phyloP scores from a whole-genome alignment of 1,140 invertebrate species.

The Thaumetopoea pityocampa region DNA sequence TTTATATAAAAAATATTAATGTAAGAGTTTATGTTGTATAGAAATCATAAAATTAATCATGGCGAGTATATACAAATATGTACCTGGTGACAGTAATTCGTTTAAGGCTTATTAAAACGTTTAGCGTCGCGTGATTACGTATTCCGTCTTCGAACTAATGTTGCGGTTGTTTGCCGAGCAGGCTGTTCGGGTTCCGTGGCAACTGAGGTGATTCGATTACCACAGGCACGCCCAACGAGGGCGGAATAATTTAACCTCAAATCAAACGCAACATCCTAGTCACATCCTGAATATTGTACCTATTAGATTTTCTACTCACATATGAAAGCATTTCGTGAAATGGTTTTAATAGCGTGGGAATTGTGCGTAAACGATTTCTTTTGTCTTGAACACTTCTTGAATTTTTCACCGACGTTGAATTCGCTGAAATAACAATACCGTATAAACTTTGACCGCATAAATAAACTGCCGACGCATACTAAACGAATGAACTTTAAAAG shows the following conservation, averaged over 20 bases:
- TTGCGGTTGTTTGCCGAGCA: conserved; percentile 45
- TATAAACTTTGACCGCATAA: conserved; percentile 28
- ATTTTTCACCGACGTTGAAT: conserved; percentile 45
- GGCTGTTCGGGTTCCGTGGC: conserved; percentile 30
- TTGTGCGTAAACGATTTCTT: conserved; percentile 66
- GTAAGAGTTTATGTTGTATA: no score
- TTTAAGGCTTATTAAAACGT: conserved; percentile 28
- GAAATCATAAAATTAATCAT: no score
- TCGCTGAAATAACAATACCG: conserved; percentile 63
- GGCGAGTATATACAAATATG: no score
- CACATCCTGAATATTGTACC: no score
- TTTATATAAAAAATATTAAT: no score
- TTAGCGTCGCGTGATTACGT: conserved; percentile 40
- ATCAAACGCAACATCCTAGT: conserved; percentile 25
- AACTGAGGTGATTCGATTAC: conserved; percentile 46
- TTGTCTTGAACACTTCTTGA: conserved; percentile 59
- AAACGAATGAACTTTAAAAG: conserved; percentile 17
- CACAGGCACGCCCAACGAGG: conserved; percentile 31
- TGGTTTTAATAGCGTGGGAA: conserved; percentile 74
- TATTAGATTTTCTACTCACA: no score
- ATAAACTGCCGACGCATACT: conserved; percentile 19
- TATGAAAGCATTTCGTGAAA: conserved; percentile 74
- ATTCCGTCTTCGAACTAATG: conserved; percentile 44
- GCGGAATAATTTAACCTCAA: conserved; percentile 34
- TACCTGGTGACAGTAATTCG: not conserved